These are phyloP conservation scores for Oncopeltus fasciatus DNA, from an alignment of 1,140 invertebrate genomes.

Conservation along the genomic window DNA sequence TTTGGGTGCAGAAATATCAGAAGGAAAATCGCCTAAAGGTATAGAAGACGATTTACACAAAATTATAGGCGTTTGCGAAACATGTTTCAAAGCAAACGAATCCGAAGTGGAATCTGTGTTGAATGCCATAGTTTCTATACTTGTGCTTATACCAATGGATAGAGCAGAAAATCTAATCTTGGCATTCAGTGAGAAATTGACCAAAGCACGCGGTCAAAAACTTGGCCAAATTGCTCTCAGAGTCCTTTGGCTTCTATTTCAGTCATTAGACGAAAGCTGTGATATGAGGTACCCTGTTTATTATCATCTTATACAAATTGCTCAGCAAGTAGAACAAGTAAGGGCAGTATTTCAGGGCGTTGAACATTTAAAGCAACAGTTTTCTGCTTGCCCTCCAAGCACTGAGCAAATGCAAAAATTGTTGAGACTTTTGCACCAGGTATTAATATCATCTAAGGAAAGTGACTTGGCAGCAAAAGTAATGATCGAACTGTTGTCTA, in stretches of 20 bases:
- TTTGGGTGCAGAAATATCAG: constrained; percentile 79
- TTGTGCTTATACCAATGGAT: constrained; percentile 73
- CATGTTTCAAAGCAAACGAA: constrained; percentile 74
- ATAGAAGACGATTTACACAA: constrained; percentile 88
- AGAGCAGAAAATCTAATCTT: constrained; percentile 79
- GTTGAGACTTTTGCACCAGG: constrained; percentile 76
- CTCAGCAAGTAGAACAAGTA: constrained; percentile 45
- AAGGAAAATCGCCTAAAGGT: constrained; percentile 75
- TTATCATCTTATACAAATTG: constrained; percentile 71
- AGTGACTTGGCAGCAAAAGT: constrained; percentile 84
- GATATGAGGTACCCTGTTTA: constrained; percentile 83
- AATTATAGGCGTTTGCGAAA: constrained; percentile 84
- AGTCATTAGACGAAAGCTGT: constrained; percentile 71
- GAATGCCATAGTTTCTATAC: constrained; percentile 84
- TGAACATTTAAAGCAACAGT: constrained; percentile 70
- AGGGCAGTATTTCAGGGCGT: constrained; percentile 64
- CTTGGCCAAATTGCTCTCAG: constrained; percentile 65
- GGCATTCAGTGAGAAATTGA: constrained; percentile 83
- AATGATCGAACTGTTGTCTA: constrained; percentile 89
- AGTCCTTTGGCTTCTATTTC: constrained; percentile 79
- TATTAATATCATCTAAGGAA: constrained; percentile 55
- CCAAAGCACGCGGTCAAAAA: constrained; percentile 75
- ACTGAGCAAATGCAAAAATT: constrained; percentile 87
- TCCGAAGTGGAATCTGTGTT: constrained; percentile 65
- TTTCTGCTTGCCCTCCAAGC: constrained; percentile 64